Evolutionary conservation across 2,113 vertebrate genomes (phyloP).

Genomic region (Cyprinodon tularosa): DNA sequence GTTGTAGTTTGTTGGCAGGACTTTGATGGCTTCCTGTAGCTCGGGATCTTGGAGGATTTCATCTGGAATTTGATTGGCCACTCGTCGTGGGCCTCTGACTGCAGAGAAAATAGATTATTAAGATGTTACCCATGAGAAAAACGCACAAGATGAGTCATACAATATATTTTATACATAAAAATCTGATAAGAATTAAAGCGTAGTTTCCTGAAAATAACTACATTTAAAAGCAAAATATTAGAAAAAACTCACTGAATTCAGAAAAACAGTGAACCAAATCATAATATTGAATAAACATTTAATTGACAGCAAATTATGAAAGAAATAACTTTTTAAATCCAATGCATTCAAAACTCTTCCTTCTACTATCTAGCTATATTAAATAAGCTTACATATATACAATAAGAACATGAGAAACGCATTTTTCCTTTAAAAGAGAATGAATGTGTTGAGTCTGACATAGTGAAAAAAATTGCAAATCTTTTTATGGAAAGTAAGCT

Average conservation of each 20-base stretch:
- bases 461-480: too few species aligned
- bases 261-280: background rate
- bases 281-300: too few species aligned
- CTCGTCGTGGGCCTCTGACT: conserved; percentile 74
- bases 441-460: background rate
- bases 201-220: conserved; percentile 1
- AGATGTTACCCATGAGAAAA: background rate
- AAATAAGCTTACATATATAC: background rate
- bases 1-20: conserved; percentile 94
- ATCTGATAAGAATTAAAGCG: background rate
- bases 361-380: background rate
- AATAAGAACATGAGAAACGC: background rate
- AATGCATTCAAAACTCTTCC: too few species aligned
- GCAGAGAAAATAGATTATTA: conserved; percentile 31
- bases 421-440: background rate
- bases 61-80: conserved; percentile 90
- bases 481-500: too few species aligned
- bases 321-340: too few species aligned
- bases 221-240: background rate
- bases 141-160: conserved; percentile 1
- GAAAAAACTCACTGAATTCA: background rate
- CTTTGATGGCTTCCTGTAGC: conserved; percentile 82
- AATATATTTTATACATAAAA: background rate
- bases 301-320: too few species aligned
- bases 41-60: conserved; percentile 87